Conservation (phyloP, 2,797 vertebrate species). For the Lepilemur septentrionalis region DNA sequence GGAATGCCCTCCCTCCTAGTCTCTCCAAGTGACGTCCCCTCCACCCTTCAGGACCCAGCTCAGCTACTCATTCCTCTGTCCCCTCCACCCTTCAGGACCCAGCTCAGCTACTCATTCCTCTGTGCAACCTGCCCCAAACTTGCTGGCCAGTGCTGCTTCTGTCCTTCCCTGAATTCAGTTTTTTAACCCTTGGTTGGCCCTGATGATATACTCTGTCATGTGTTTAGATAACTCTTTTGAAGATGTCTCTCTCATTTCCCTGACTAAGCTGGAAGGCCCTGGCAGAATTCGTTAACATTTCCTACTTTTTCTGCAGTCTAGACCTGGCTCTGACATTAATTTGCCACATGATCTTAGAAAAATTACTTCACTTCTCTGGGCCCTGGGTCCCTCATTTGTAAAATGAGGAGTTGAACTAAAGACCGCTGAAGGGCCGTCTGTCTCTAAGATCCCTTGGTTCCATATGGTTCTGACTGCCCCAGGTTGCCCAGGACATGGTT, state of each 20-base stretch:
- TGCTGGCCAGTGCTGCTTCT: neutral
- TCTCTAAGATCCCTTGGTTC: conserved; percentile 52
- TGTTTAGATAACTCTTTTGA: neutral
- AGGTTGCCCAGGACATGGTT: conserved; percentile 40
- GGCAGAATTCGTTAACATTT: neutral
- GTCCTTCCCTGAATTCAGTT: neutral
- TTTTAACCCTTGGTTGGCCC: neutral
- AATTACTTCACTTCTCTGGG: conserved; percentile 42
- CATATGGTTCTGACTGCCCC: conserved; percentile 58
- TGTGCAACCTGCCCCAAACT: neutral
- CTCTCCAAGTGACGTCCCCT: neutral
- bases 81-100: neutral
- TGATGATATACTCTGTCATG: neutral
- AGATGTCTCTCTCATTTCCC: conserved; percentile 20
- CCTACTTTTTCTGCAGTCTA: conserved; percentile 33
- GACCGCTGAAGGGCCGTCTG: conserved; percentile 9
- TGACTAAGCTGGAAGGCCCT: neutral
- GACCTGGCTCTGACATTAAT: conserved; percentile 43
- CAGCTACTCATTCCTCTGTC: neutral
- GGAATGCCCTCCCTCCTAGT: neutral
- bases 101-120: neutral
- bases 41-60: neutral
- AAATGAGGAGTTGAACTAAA: conserved; percentile 46
- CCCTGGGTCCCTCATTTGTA: conserved; percentile 46
- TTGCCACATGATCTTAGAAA: conserved; percentile 44